Conservation (phyloP, 53 echinoderm and acorn worm species). For the Zoroaster sp. region DNA sequence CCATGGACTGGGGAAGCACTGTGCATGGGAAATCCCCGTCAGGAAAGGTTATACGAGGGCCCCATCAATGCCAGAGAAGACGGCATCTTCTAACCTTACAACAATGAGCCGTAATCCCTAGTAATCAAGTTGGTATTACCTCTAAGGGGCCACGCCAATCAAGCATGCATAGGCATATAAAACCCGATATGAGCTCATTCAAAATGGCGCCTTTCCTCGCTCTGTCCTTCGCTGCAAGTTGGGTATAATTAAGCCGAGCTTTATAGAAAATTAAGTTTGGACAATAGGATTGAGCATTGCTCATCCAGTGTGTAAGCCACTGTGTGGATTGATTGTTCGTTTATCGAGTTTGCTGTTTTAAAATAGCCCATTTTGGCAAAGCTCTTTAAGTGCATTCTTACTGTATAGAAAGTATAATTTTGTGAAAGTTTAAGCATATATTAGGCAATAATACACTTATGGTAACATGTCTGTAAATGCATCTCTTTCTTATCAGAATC, state of each 20-base stretch:
- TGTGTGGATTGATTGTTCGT: not conserved
- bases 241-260: not conserved
- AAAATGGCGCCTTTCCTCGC: not conserved
- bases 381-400: no score
- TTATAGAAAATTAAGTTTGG: not conserved
- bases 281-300: not conserved
- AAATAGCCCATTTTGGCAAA: no score
- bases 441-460: no score
- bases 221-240: not conserved
- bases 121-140: not conserved
- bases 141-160: not conserved
- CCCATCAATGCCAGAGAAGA: not conserved
- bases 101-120: not conserved
- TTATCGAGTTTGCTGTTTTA: no score
- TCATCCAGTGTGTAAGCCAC: not conserved
- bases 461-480: no score
- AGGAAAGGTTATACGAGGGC: not conserved
- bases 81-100: not conserved
- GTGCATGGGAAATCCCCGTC: not conserved
- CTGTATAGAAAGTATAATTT: no score
- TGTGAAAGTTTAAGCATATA: no score
- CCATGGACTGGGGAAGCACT: not conserved
- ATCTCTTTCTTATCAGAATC: no score
- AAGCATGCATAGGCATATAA: no score
- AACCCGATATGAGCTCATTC: slow-evolving; percentile 5